Conservation (phyloP, 2,113 vertebrate species). For the Butorides virescens region DNA sequence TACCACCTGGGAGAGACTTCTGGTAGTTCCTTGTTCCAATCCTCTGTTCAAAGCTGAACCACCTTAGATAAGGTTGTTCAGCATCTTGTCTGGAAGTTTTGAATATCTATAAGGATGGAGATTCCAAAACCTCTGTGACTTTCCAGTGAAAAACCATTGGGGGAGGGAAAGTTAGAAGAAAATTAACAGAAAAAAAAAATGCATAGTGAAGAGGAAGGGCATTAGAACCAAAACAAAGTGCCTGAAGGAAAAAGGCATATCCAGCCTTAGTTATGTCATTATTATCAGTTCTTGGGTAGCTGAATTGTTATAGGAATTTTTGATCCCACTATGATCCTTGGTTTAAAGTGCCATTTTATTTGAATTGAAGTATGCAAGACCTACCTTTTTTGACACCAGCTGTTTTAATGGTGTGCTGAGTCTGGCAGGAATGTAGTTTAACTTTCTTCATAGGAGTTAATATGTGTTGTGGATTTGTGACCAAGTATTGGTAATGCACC, state of each 20-base stretch:
- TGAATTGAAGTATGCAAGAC: background rate
- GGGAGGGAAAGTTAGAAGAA: background rate
- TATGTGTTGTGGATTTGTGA: background rate
- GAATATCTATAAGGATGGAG: background rate
- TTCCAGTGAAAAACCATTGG: background rate
- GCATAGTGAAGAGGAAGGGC: background rate
- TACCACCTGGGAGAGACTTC: accelerated
- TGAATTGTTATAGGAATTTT: background rate
- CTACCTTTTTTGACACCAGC: background rate
- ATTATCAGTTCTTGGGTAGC: too few species aligned
- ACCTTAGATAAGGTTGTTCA: background rate
- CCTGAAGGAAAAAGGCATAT: background rate
- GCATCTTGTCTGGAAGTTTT: background rate
- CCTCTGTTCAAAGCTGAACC: background rate
- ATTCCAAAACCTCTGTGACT: background rate
- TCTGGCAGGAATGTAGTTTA: background rate
- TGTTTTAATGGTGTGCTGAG: background rate
- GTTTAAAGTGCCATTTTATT: background rate
- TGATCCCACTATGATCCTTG: background rate
- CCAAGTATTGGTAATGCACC: background rate
- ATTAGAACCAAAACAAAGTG: background rate
- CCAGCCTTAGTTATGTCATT: background rate
- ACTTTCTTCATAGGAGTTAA: background rate
- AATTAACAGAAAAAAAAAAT: background rate
- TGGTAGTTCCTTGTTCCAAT: background rate